These are phyloP conservation scores for Bufo gargarizans DNA, from an alignment of 2,113 vertebrate genomes.

Conservation along the genomic window DNA sequence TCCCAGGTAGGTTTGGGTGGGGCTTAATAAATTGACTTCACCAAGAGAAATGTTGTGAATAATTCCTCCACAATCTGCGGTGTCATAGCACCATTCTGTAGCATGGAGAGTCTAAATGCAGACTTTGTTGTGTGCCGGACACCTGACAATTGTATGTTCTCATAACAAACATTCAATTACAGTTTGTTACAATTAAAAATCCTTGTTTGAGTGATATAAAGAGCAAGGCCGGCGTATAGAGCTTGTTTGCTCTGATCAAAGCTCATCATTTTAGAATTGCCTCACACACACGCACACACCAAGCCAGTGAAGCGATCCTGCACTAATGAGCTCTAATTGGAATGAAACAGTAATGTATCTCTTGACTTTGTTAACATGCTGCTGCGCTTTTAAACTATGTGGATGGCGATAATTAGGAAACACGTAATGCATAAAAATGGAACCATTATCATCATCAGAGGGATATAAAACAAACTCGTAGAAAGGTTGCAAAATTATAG, in stretches of 20 bases:
- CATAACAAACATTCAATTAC: neutral
- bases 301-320: slow-evolving; percentile 25
- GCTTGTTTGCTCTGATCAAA: slow-evolving; percentile 23
- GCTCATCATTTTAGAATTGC: slow-evolving; percentile 24
- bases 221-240: neutral
- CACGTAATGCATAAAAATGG: slow-evolving; percentile 1
- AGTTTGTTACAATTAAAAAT: neutral
- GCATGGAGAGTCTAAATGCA: neutral
- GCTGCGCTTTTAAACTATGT: neutral
- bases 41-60: too few species aligned
- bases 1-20: too few species aligned
- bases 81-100: neutral
- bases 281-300: neutral
- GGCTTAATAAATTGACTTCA: too few species aligned
- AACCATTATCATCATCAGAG: neutral
- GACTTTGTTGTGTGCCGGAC: neutral
- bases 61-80: neutral
- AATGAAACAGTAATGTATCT: slow-evolving; percentile 20
- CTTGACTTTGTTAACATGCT: slow-evolving; percentile 27
- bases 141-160: neutral
- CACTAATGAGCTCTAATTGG: slow-evolving; percentile 36
- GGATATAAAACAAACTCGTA: neutral
- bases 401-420: slow-evolving; percentile 18
- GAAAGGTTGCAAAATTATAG: neutral
- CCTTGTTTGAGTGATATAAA: neutral